Evolutionary conservation across 2,888 invertebrate genomes (phyloP).

Genomic region (Balanococcus diminutus): DNA sequence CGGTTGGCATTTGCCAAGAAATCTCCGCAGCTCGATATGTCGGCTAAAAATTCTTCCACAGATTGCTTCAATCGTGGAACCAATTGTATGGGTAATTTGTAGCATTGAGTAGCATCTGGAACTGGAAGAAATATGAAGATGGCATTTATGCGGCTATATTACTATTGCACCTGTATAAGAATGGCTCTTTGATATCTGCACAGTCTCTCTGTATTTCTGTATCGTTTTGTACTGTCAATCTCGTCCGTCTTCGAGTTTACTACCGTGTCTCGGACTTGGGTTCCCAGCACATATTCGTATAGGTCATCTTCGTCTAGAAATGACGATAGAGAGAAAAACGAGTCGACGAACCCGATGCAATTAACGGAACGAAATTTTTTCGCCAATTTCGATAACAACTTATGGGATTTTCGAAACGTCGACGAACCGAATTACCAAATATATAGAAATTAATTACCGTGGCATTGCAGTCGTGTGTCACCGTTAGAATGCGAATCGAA

Average conservation of each 20-base stretch:
- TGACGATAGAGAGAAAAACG: neutral
- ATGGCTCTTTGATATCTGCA: no score
- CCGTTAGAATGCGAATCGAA: neutral
- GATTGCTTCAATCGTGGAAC: conserved; percentile 27
- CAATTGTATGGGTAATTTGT: conserved; percentile 4
- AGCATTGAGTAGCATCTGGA: neutral
- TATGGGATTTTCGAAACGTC: neutral
- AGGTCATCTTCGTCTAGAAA: neutral
- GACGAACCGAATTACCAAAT: neutral
- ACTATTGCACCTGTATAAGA: no score
- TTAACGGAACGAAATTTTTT: neutral
- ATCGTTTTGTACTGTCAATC: conserved; percentile 9
- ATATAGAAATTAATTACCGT: neutral
- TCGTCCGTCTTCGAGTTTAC: neutral
- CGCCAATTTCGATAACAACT: neutral
- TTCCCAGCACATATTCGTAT: neutral
- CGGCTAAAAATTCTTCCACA: conserved; percentile 26
- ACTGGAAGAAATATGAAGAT: no score
- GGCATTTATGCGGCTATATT: no score
- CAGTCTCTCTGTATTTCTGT: neutral
- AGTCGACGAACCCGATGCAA: neutral
- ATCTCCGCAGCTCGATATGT: neutral
- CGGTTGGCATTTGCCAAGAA: conserved; percentile 28
- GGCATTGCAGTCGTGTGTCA: neutral
- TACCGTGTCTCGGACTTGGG: neutral